Evolutionary conservation across 1,140 invertebrate genomes (phyloP).

Genomic region (Drosophila navojoa): DNA sequence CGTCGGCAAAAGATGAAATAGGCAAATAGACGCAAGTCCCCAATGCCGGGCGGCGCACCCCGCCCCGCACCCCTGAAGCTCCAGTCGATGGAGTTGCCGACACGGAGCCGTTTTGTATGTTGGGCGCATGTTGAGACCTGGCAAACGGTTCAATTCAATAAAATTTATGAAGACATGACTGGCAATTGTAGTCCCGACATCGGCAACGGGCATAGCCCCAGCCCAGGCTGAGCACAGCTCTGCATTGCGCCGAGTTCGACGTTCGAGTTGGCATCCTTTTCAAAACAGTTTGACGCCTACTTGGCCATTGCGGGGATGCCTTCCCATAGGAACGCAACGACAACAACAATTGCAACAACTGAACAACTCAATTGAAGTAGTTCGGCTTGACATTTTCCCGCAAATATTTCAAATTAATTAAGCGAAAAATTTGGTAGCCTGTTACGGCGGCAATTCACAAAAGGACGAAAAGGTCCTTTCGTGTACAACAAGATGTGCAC

Average conservation of each 20-base stretch:
- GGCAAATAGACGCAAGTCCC: slow-evolving; percentile 66
- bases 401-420: slow-evolving; percentile 80
- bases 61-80: neutral
- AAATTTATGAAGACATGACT: slow-evolving; percentile 83
- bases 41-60: neutral
- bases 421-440: slow-evolving; percentile 70
- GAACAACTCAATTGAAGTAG: slow-evolving; percentile 74
- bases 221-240: neutral
- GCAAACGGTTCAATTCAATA: slow-evolving; percentile 68
- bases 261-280: slow-evolving; percentile 49
- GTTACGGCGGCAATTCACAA: slow-evolving; percentile 52
- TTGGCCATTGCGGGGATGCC: slow-evolving; percentile 51
- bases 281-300: slow-evolving; percentile 63
- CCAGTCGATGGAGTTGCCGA: slow-evolving; percentile 16
- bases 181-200: slow-evolving; percentile 73
- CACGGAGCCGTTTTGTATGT: slow-evolving; percentile 68
- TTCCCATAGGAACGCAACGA: slow-evolving; percentile 1
- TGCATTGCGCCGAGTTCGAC: slow-evolving; percentile 36
- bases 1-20: slow-evolving; percentile 81
- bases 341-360: slow-evolving; percentile 2
- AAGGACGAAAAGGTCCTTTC: slow-evolving; percentile 41
- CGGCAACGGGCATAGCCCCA: slow-evolving; percentile 19
- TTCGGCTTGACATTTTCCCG: slow-evolving; percentile 52
- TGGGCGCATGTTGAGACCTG: slow-evolving; percentile 66
- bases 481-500: slow-evolving; percentile 41